Conservation (phyloP, 2,797 vertebrate genomes). For the Gadopsis bispinosus region DNA sequence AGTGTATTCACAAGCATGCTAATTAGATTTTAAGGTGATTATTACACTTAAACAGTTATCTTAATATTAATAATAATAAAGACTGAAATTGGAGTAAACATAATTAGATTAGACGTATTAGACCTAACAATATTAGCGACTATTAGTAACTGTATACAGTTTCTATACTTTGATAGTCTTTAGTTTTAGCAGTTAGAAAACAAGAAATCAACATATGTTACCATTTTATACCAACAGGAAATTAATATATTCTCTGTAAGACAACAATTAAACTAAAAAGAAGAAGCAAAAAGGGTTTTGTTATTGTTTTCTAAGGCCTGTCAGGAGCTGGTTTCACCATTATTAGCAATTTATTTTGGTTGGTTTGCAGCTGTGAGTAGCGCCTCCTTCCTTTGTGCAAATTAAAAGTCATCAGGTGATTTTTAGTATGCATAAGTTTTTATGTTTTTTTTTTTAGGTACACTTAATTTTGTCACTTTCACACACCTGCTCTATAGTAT, state of each 20-base stretch:
- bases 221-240: not conserved
- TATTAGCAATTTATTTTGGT: not conserved
- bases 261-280: not conserved
- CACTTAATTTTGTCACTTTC: not conserved
- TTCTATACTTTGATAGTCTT: not conserved
- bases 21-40: constrained; percentile 41
- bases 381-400: not conserved
- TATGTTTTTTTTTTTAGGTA: too few species aligned
- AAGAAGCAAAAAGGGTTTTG: not conserved
- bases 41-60: constrained; percentile 14
- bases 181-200: not conserved
- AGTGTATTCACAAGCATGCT: constrained; percentile 35
- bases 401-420: not conserved
- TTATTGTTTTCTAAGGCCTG: constrained; percentile 6
- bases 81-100: not conserved
- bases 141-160: too few species aligned
- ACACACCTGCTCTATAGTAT: not conserved
- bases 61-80: constrained; percentile 28
- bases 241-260: not conserved
- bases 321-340: constrained; percentile 4
- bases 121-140: too few species aligned
- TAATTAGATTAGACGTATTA: not conserved
- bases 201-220: not conserved
- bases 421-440: not conserved
- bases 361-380: not conserved